Evolutionary conservation across 2,888 invertebrate genomes (phyloP).

Genomic region (Trachelus troglodyta): DNA sequence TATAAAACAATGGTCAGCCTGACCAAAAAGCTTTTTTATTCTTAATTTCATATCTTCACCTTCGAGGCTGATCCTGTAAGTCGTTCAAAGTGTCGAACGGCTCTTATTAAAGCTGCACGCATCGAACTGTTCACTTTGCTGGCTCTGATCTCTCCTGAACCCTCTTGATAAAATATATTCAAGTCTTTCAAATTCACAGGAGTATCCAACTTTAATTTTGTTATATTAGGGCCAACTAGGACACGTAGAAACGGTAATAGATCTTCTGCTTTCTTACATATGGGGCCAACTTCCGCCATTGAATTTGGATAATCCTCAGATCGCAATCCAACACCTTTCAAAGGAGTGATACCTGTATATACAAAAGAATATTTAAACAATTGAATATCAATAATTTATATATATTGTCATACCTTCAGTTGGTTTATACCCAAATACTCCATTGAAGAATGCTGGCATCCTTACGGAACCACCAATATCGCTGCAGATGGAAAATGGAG

Average conservation of each 20-base stretch:
- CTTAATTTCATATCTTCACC: conserved; percentile 22
- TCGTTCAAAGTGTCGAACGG: conserved; percentile 64
- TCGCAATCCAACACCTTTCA: conserved; percentile 74
- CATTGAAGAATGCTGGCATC: conserved; percentile 92
- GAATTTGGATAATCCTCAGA: conserved; percentile 72
- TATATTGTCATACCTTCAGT: conserved; percentile 68
- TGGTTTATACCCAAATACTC: conserved; percentile 88
- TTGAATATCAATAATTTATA: conserved; percentile 7
- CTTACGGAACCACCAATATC: conserved; percentile 98
- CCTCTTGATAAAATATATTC: conserved; percentile 81
- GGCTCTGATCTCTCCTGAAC: conserved; percentile 78
- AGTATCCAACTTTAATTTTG: conserved; percentile 71
- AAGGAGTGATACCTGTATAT: conserved; percentile 72
- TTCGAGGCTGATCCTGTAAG: conserved; percentile 57
- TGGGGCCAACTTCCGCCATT: conserved; percentile 87
- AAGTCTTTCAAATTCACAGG: conserved; percentile 75
- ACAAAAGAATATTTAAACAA: conserved; percentile 4
- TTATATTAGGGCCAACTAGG: conserved; percentile 70
- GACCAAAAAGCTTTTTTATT: background rate
- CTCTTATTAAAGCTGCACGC: conserved; percentile 72
- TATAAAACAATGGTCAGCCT: conserved; percentile 8
- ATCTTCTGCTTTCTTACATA: conserved; percentile 83
- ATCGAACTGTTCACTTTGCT: conserved; percentile 79
- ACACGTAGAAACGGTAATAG: conserved; percentile 81
- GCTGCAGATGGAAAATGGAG: conserved; percentile 86